phyloP scores from a whole-genome alignment of 2,797 vertebrate species.

The Furcifer pardalis region DNA sequence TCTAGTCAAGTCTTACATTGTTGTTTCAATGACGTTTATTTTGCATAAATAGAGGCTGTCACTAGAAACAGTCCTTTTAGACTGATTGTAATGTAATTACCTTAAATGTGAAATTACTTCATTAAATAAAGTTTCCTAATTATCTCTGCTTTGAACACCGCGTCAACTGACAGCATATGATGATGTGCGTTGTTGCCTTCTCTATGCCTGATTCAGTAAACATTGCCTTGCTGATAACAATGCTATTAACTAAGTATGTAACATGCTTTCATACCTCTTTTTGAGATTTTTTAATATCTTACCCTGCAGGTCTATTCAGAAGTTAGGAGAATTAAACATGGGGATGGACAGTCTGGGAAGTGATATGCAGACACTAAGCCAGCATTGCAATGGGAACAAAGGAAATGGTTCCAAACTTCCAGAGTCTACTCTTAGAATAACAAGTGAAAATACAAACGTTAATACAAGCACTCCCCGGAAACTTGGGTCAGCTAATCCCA shows the following conservation, averaged over 20 bases:
- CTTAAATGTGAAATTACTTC: not conserved
- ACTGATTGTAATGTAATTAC: not conserved
- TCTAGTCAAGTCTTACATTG: too few relatives aligned
- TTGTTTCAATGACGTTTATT: not conserved
- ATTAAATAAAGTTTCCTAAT: not conserved
- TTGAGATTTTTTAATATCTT: not conserved
- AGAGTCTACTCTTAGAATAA: constrained; percentile 65
- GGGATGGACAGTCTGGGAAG: constrained; percentile 89
- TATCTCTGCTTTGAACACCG: not conserved
- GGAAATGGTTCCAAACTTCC: constrained; percentile 69
- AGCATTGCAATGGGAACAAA: constrained; percentile 85
- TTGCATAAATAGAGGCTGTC: not conserved
- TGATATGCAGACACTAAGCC: constrained; percentile 82
- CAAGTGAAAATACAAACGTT: constrained; percentile 67
- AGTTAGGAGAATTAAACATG: constrained; percentile 94
- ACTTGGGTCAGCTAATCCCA: constrained; percentile 70
- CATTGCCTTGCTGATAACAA: not conserved
- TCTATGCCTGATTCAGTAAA: not conserved
- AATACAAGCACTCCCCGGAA: constrained; percentile 84
- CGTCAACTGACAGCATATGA: not conserved
- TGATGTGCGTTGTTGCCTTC: not conserved
- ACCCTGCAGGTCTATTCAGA: constrained; percentile 90
- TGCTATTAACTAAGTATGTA: not conserved
- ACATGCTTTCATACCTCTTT: not conserved
- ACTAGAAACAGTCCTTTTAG: not conserved